Base-by-base conservation (phyloP, 2,797 vertebrate species). In the Anabas testudineus region DNA sequence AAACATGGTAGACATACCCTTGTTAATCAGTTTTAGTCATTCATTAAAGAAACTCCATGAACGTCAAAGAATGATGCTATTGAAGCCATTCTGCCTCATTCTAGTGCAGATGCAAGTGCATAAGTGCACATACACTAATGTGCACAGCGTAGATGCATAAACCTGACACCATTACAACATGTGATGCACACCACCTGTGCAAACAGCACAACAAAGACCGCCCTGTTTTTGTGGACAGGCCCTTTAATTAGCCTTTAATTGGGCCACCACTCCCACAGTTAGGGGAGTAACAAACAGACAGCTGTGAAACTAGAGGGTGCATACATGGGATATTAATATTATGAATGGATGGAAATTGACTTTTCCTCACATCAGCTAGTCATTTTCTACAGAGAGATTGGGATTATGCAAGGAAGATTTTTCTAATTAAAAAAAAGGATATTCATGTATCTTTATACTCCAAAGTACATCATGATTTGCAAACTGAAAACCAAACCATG, bases 201-300 rank as follows among this genome's bases (percentile, higher is more conserved):
- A 92, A 93, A 93, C 89, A 90, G 55, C 69, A 74, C 84, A 76
- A 92, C 87, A 92, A 93, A 91, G 90, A 68, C 81, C 28, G 54
- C 75, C 77, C 83, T 92, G 89, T 92, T 90, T 91, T 88, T 77
- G 78, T 12, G 76, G 60, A 78, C 70, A 63, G 74, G 76, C 45
- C 78, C 82, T 90, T 91, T 90, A 92, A 94, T 91, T 92, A 78
- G 84, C 68, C 82, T 87, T 87, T 91, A 90, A 91, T 91, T 91
- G 86, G 79, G 59, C 71, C 53, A 36, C 37, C 48, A 81, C 74
- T 83, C 65, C 64, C 78, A 85, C 81, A 64, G 46, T 76, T 66
- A 55, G 43, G 73, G 65, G 49, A 81, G 75, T 86, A 46, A 64
- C 63, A 58, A 65, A 14, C 57, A 71, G 75, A 66, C 70, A 81